Evolutionary conservation across 2,797 vertebrate species (phyloP).

Genomic region (Oreochromis grahami): DNA sequence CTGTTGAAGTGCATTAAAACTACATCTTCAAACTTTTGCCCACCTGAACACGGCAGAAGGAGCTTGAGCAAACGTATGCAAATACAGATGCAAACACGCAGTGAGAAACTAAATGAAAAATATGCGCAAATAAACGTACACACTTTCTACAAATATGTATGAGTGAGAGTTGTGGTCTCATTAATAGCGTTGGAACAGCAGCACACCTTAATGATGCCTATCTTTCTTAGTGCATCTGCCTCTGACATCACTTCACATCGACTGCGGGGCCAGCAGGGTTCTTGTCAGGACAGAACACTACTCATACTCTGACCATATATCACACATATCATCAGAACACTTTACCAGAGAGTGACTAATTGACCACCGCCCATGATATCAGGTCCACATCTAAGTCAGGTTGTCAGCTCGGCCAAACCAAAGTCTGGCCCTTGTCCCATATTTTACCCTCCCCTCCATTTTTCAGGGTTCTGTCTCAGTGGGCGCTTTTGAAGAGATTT

Average conservation of each 20-base stretch:
- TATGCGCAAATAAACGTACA: neutral
- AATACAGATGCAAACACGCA: neutral
- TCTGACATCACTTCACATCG: slow-evolving; percentile 24
- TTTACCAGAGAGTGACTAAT: slow-evolving; percentile 56
- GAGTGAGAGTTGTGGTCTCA: slow-evolving; percentile 22
- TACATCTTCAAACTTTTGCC: slow-evolving; percentile 24
- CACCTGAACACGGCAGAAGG: neutral
- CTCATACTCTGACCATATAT: slow-evolving; percentile 25
- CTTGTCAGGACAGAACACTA: slow-evolving; percentile 28
- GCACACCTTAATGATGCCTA: slow-evolving; percentile 43
- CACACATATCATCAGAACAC: slow-evolving; percentile 31
- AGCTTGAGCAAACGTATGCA: slow-evolving; percentile 20
- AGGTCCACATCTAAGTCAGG: slow-evolving; percentile 28
- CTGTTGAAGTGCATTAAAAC: slow-evolving; percentile 65
- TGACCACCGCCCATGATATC: slow-evolving; percentile 32
- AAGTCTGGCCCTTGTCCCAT: neutral
- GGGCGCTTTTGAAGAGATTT: slow-evolving; percentile 14
- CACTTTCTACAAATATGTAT: slow-evolving; percentile 3
- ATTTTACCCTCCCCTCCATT: neutral
- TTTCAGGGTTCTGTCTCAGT: slow-evolving; percentile 15
- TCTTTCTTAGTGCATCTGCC: slow-evolving; percentile 28
- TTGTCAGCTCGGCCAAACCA: slow-evolving; percentile 18
- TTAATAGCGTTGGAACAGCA: slow-evolving; percentile 39
- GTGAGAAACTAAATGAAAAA: neutral
- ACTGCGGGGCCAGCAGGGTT: slow-evolving; percentile 35